Evolutionary conservation across 2,888 invertebrate species (phyloP).

Genomic region (Acanthosoma haemorrhoidale): DNA sequence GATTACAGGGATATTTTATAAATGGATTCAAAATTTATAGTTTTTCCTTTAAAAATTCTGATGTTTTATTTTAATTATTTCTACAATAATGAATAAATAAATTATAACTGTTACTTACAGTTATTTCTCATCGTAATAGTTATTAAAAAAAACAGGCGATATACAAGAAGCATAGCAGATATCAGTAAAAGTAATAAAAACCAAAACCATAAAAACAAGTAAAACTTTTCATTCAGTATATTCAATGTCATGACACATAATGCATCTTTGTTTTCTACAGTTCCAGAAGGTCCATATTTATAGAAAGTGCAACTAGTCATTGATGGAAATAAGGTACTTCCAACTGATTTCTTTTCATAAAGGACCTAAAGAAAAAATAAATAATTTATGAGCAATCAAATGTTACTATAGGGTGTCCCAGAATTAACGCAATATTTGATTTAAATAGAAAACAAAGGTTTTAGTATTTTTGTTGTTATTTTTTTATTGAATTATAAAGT

Average conservation of each 20-base stretch:
- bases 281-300: constrained; percentile 26
- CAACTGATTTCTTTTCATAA: not conserved
- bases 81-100: not conserved
- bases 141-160: not conserved
- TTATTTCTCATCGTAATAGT: not conserved
- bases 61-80: not conserved
- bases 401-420: no score
- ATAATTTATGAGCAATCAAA: no score
- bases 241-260: constrained; percentile 24
- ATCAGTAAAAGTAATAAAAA: not conserved
- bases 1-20: no score
- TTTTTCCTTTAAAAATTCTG: not conserved
- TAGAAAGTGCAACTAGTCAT: constrained; percentile 23
- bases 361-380: not conserved
- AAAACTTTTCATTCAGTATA: constrained; percentile 26
- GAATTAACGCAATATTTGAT: no score
- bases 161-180: not conserved
- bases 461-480: no score
- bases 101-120: not conserved
- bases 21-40: no score
- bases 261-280: constrained; percentile 10
- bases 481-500: no score
- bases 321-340: constrained; percentile 7
- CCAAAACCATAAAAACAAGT: constrained; percentile 27
- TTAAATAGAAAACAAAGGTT: no score